phyloP scores from a whole-genome alignment of 2,797 vertebrate genomes.

The Tarsius wallacei region DNA sequence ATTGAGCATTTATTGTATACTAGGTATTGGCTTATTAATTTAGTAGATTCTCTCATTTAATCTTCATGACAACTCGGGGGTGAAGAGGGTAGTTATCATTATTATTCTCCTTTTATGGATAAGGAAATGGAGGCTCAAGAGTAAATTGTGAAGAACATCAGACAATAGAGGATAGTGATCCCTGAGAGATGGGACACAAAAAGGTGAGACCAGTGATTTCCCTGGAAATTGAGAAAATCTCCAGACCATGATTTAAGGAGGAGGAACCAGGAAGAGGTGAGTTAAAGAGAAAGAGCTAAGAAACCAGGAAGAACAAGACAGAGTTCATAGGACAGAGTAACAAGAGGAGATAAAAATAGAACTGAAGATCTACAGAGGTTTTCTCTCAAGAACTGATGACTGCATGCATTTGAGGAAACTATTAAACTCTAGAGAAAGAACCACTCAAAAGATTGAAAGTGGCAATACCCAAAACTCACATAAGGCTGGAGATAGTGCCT shows the following conservation, averaged over 20 bases:
- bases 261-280: background rate
- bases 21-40: background rate
- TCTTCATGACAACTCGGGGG: background rate
- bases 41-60: background rate
- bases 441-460: background rate
- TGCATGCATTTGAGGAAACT: background rate
- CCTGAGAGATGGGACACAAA: background rate
- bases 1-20: background rate
- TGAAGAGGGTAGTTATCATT: background rate
- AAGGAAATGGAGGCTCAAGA: background rate
- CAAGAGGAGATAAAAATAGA: background rate
- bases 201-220: background rate
- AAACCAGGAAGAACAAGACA: background rate
- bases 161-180: background rate
- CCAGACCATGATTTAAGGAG: background rate
- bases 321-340: background rate
- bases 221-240: background rate
- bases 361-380: too few relatives aligned
- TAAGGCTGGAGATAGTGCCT: background rate
- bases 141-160: background rate
- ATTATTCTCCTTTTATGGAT: background rate
- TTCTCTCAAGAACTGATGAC: background rate
- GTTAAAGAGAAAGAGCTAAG: background rate
- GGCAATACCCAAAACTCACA: background rate
- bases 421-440: background rate